Conservation (phyloP, 2,113 vertebrate species). For the Alaudala cheleensis region DNA sequence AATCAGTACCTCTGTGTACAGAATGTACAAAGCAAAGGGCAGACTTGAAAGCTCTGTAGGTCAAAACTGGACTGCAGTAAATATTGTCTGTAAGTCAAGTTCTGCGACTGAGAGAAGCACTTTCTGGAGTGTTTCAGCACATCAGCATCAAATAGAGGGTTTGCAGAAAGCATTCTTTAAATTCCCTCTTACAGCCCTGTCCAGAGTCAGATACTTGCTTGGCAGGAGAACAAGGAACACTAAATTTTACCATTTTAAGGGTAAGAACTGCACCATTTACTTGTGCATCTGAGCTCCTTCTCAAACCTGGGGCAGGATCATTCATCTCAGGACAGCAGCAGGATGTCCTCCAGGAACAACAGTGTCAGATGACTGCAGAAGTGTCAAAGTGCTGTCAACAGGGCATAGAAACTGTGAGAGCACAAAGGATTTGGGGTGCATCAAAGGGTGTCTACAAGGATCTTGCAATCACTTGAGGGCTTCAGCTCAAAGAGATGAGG, state of each 20-base stretch:
- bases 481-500: not conserved
- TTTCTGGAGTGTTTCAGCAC: not conserved
- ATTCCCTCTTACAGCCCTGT: not conserved
- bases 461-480: accelerated
- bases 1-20: not conserved
- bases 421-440: not conserved
- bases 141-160: not conserved
- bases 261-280: not conserved
- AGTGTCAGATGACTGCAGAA: not conserved
- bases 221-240: not conserved
- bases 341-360: not conserved
- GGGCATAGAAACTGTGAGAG: not conserved
- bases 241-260: not conserved
- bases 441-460: not conserved
- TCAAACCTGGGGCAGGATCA: not conserved
- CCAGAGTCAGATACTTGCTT: not conserved
- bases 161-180: not conserved
- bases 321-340: not conserved
- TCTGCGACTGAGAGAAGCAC: not conserved
- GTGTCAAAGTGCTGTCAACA: not conserved
- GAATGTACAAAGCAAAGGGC: not conserved
- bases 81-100: not conserved
- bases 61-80: not conserved
- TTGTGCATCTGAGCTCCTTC: not conserved
- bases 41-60: not conserved